Evolutionary conservation across 2,797 vertebrate species (phyloP).

Genomic region (Pantherophis vulpinus): DNA sequence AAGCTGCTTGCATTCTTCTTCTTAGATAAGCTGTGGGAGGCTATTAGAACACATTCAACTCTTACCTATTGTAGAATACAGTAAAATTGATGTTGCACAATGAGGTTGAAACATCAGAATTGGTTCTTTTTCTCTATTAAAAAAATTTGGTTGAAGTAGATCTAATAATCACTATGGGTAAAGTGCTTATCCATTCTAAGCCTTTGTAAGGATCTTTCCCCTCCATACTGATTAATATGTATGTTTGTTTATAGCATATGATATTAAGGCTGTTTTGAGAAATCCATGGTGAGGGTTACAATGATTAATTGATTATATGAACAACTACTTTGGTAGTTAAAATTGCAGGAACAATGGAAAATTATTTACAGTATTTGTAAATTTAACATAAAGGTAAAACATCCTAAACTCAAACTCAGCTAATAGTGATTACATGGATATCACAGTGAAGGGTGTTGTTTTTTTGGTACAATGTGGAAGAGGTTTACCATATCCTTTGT

Average conservation of each 20-base stretch:
- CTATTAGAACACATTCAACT: constrained; percentile 26
- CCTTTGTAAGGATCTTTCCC: not conserved
- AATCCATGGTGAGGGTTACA: not conserved
- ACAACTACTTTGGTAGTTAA: not conserved
- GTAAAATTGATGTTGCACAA: constrained; percentile 11
- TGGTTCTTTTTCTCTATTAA: not conserved
- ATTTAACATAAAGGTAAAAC: not conserved
- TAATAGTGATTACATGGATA: not conserved
- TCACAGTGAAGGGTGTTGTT: not conserved
- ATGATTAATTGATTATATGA: not conserved
- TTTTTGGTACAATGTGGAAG: not conserved
- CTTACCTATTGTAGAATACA: constrained; percentile 2
- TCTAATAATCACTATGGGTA: not conserved
- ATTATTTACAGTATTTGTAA: not conserved
- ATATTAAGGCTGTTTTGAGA: not conserved
- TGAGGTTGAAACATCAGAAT: not conserved
- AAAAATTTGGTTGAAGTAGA: not conserved
- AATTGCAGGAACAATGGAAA: not conserved
- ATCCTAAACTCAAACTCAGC: not conserved
- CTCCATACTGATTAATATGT: not conserved
- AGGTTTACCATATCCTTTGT: not conserved
- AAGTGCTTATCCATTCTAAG: not conserved
- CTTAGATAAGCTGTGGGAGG: not conserved
- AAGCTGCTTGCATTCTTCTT: constrained; percentile 24
- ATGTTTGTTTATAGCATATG: not conserved